Evolutionary conservation across 2,888 invertebrate species (phyloP), one percentile per base, ranked within the genome.

Genomic region (Archaeoteleia sp.): DNA sequence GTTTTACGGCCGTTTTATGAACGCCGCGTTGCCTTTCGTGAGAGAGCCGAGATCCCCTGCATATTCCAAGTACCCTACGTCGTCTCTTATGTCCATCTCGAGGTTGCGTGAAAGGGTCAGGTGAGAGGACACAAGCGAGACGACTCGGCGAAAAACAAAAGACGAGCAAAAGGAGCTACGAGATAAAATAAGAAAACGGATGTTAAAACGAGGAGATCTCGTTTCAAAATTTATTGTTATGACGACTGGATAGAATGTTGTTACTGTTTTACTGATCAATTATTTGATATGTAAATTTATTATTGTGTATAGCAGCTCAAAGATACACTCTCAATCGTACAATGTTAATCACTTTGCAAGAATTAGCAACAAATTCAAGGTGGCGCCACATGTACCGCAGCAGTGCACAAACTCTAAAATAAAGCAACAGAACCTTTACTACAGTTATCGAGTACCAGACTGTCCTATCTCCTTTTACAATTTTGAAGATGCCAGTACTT

Each of bases 1-100:
- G 84, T 82, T 84, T 85, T 84, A 85, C 81, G 82, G 80, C 78
- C 80, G 81, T 84, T 85, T 85, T 85, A 85, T 84, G 84, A 82
- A 83, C 77, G 82, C 79, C 78, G 78, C 77, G 62, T 60, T 74
- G 73, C 74, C 74, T 75, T 74, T 73, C 73, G 62, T 57, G 40
- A 51, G 49, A 15, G 53, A 39, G 43, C 46, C 43, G 51, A 30
- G 54, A 62, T 58, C 58, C 37, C 48, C 57, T 17, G 58, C 32
- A 43, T 57, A 61, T 67, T 67, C 57, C 58, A 37, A 62, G 62
- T 62, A 62, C 62, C n/a, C 53, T 42, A 45, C 29, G 43, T 29
- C 62, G 62, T 58, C 62, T 62, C 62, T 67, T 55, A 43, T 30
- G 55, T 57, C 60, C 55, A 58, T 68, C 54, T 46, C 46, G 58